Evolutionary conservation across 2,888 invertebrate species (phyloP), one percentile per base, ranked within the genome.

Genomic region (Oithona nana): DNA sequence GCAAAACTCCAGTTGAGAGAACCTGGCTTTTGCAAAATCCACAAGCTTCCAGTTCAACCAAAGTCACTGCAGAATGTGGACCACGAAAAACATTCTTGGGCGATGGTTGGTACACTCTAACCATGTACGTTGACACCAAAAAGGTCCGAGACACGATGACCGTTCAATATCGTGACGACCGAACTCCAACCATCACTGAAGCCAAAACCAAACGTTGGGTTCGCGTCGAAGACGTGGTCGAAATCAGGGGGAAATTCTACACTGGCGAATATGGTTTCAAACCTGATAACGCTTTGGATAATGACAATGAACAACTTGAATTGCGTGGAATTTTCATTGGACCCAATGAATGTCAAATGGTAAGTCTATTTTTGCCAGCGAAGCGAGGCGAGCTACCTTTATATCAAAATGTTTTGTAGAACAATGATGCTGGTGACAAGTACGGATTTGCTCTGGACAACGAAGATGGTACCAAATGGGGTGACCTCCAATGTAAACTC

Each of bases 1-100:
- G 56, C 28, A 26, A 4, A 8, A 20, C 20, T 13, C 56, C 56
- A 11, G 28, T 56, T 11, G 56, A 56, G 28, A 56, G 28, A 28
- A 56, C 20, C 28, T 56, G 56, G 56, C 8, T 28, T 11, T 28
- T 56, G 11, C 56, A 56, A 56, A 56, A 56, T 28, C 56, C 56
- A 11, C 56, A 56, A 20, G 52, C 24, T 52, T 20, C 24, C 52
- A 20, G 20, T 20, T 8, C 6, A n/a, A 51, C 52, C 8, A 51
- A 51, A 24, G 20, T 51, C 6, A 24, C 24, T 8, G 6, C 11
- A 8, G 24, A 24, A 20, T 8, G 6, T 20, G 11, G 11, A 20
- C 11, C 52, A 8, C 6, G 52, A 24, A 8, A n/a, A 51, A 39
- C 39, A 6, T 39, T 39, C 8, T 11, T 11, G 39, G 39, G 39